A percentile compares a stretch with the other conserved stretches of the same genome.
Conservation (phyloP, 2,888 invertebrate species). For the Capitulum mitella region DNA sequence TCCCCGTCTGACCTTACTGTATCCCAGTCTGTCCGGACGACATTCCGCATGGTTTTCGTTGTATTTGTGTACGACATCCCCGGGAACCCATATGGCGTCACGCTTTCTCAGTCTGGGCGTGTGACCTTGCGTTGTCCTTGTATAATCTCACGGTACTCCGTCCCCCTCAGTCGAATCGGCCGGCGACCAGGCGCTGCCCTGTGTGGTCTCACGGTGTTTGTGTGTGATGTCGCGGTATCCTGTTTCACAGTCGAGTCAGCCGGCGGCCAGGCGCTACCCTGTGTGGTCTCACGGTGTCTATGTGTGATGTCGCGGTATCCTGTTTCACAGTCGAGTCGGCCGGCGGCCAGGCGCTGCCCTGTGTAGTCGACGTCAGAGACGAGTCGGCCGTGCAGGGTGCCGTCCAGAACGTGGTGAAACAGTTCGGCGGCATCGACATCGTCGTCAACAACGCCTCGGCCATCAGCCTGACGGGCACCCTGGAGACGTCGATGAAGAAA, state of each 20-base stretch:
- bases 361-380: constrained; percentile 78
- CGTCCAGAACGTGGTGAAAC: constrained; percentile 63
- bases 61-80: no score
- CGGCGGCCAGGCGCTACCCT: not conserved
- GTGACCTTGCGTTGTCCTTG: no score
- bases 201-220: not conserved
- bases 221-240: no score
- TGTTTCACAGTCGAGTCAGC: not conserved
- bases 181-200: not conserved
- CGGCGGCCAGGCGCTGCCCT: constrained; percentile 78
- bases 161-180: no score
- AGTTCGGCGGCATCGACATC: constrained; percentile 94
- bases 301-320: constrained; percentile 27
- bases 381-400: constrained; percentile 66
- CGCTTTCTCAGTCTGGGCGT: no score
- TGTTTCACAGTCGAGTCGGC: constrained; percentile 64
- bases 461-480: constrained; percentile 74
- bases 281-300: not conserved
- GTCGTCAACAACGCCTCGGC: constrained; percentile 94
- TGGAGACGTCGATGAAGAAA: constrained; percentile 83
- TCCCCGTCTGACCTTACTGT: no score
- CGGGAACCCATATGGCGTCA: no score
- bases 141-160: no score
- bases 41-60: no score
- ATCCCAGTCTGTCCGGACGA: no score